Conservation (phyloP, 2,797 vertebrate species). For the Heterohyrax brucei region DNA sequence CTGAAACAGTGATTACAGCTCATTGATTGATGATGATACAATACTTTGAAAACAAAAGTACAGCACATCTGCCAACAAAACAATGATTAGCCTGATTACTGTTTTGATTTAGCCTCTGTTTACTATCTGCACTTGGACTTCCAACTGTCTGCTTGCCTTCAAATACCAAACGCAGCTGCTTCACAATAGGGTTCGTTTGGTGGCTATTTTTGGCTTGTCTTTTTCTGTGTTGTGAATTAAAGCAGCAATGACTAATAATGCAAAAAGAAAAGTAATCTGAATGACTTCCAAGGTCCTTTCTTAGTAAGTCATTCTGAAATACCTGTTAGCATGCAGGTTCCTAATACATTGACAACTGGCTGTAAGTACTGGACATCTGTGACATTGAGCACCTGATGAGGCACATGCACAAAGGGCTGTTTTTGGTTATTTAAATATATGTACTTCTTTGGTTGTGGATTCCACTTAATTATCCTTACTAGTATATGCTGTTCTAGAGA, state of each 20-base stretch:
- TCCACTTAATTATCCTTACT: background rate
- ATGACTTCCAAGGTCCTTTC: constrained; percentile 51
- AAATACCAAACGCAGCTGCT: constrained; percentile 69
- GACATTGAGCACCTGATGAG: background rate
- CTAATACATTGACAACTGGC: background rate
- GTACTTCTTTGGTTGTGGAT: background rate
- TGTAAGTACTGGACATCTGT: background rate
- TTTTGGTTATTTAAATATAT: constrained; percentile 42
- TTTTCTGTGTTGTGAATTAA: constrained; percentile 66
- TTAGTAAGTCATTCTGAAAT: constrained; percentile 34
- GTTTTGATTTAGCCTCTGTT: constrained; percentile 62
- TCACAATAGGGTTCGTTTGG: constrained; percentile 34
- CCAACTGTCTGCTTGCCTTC: constrained; percentile 76
- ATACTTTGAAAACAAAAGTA: constrained; percentile 67
- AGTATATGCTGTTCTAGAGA: background rate
- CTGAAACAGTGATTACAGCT: constrained; percentile 65
- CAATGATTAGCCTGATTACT: constrained; percentile 74
- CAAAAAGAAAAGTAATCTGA: constrained; percentile 27
- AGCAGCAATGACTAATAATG: constrained; percentile 65
- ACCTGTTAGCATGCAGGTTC: constrained; percentile 12
- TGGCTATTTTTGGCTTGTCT: constrained; percentile 74
- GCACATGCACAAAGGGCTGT: background rate
- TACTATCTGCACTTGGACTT: constrained; percentile 64
- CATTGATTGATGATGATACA: constrained; percentile 76
- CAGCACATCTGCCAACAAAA: constrained; percentile 74